phyloP scores from a whole-genome alignment of 2,888 invertebrate species.

The Tryphoninae sp. region DNA sequence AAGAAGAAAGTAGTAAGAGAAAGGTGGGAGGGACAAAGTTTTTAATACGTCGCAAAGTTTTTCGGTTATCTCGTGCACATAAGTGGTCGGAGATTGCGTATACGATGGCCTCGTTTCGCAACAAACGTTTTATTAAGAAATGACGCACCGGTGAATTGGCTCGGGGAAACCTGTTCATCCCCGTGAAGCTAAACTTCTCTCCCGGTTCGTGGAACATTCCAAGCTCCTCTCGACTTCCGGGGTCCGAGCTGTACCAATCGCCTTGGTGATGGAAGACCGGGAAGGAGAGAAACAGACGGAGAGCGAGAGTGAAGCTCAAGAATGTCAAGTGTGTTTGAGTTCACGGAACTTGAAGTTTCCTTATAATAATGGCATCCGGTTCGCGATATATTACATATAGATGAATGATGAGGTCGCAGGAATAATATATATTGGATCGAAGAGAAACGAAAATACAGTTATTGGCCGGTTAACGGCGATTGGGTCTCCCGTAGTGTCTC shows the following conservation, averaged over 20 bases:
- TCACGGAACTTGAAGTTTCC: constrained; percentile 60
- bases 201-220: constrained; percentile 6
- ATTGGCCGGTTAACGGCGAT: constrained; percentile 8
- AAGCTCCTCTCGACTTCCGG: constrained; percentile 17
- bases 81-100: neutral
- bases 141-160: neutral
- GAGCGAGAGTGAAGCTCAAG: constrained; percentile 35
- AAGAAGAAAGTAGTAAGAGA: neutral
- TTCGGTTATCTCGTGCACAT: neutral
- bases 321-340: constrained; percentile 64
- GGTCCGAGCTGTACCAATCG: constrained; percentile 4
- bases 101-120: constrained; percentile 9
- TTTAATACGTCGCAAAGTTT: constrained; percentile 17
- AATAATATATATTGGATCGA: neutral
- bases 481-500: neutral
- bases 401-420: neutral
- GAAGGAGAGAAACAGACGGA: constrained; percentile 32
- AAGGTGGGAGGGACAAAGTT: neutral
- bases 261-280: neutral
- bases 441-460: neutral
- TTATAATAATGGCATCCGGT: constrained; percentile 59
- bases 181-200: neutral
- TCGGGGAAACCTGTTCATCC: neutral
- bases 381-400: constrained; percentile 25
- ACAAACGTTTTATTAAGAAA: constrained; percentile 21